Conservation (phyloP, 2,113 vertebrate species). For the Salvator merianae region DNA sequence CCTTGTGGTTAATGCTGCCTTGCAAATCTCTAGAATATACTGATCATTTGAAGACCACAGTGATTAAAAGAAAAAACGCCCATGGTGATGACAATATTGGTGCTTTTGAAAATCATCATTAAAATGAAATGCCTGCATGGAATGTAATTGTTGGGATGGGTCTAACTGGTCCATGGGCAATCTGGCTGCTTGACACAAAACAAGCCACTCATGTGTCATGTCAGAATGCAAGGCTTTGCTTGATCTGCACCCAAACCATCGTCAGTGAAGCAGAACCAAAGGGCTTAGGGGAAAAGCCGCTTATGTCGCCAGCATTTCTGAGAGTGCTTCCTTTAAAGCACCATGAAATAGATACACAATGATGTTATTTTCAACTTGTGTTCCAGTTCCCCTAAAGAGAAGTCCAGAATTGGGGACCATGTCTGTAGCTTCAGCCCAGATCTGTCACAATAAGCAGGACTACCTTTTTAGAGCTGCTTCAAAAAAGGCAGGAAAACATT, state of each 20-base stretch:
- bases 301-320: conserved; percentile 51
- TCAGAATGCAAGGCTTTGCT: neutral
- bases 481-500: neutral
- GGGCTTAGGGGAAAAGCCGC: conserved; percentile 64
- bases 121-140: neutral
- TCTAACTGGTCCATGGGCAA: conserved; percentile 21
- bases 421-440: conserved; percentile 21
- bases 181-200: conserved; percentile 35
- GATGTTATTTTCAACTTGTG: conserved; percentile 28
- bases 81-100: neutral
- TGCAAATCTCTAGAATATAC: neutral
- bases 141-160: neutral
- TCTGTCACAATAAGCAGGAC: conserved; percentile 23
- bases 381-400: conserved; percentile 5
- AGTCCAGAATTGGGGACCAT: conserved; percentile 44
- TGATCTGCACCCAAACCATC: conserved; percentile 56
- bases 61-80: neutral
- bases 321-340: conserved; percentile 50
- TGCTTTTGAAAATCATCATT: neutral
- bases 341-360: conserved; percentile 58
- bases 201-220: neutral
- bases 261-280: conserved; percentile 62
- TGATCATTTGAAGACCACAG: neutral
- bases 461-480: conserved; percentile 26
- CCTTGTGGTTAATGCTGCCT: no score